Conservation (phyloP, 2,113 vertebrate genomes). For the Gallinago jamesoni region DNA sequence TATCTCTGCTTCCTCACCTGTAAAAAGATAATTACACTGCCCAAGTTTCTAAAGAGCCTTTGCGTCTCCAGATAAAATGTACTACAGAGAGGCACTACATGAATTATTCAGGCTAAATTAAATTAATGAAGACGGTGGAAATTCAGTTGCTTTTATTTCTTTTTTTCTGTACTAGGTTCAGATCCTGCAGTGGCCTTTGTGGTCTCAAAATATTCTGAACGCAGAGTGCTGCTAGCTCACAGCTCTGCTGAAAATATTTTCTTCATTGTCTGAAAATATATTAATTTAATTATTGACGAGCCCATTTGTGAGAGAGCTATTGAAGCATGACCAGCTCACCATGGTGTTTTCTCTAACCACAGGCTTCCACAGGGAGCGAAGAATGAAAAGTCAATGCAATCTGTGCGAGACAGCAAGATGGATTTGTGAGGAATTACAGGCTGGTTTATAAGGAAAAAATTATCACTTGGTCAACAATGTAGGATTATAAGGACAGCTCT, state of each 20-base stretch:
- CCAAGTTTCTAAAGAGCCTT: slow-evolving; percentile 6
- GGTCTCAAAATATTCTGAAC: slow-evolving; percentile 19
- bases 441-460: neutral
- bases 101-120: slow-evolving; percentile 58
- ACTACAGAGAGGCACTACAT: slow-evolving; percentile 1
- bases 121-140: slow-evolving; percentile 41
- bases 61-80: slow-evolving; percentile 14
- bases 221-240: neutral
- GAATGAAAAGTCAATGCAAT: slow-evolving; percentile 41
- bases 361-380: slow-evolving; percentile 17
- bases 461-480: neutral
- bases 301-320: slow-evolving; percentile 26
- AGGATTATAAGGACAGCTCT: neutral
- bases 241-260: slow-evolving; percentile 38
- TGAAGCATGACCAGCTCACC: slow-evolving; percentile 29
- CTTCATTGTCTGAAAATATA: slow-evolving; percentile 53
- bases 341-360: slow-evolving; percentile 2
- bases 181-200: slow-evolving; percentile 2
- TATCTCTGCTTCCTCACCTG: slow-evolving; percentile 29
- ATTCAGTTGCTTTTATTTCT: slow-evolving; percentile 43
- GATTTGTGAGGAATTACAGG: slow-evolving; percentile 44
- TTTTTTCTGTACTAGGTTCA: neutral
- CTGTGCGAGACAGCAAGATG: neutral
- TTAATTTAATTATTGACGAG: slow-evolving; percentile 65
- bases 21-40: slow-evolving; percentile 25